Evolutionary conservation across 2,113 vertebrate species (phyloP).

Genomic region (Fulica atra): DNA sequence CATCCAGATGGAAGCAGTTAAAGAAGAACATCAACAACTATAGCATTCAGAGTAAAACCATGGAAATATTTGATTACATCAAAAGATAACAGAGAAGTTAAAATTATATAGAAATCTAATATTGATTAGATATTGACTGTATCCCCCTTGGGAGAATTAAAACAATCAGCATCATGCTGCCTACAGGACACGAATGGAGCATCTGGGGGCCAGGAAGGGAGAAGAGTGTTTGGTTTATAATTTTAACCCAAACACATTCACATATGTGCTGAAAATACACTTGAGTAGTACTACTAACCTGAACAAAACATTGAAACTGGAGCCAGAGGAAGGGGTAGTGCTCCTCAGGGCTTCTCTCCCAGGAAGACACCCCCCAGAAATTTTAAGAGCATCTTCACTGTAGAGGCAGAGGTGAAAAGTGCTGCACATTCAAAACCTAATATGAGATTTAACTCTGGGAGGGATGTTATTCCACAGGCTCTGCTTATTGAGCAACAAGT

Average conservation of each 20-base stretch:
- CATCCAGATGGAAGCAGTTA: neutral
- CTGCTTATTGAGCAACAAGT: fast-evolving
- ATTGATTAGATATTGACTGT: neutral
- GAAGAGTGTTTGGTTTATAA: neutral
- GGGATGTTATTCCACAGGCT: neutral
- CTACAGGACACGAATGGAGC: neutral
- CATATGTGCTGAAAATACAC: neutral
- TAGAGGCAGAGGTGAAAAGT: neutral
- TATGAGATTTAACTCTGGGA: neutral
- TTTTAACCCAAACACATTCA: fast-evolving
- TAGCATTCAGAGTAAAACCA: neutral
- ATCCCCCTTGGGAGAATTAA: neutral
- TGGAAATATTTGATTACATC: neutral
- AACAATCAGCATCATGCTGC: neutral
- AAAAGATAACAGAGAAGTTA: neutral
- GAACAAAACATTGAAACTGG: neutral
- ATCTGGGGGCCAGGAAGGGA: neutral
- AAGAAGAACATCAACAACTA: neutral
- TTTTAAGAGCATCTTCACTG: neutral
- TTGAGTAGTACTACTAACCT: neutral
- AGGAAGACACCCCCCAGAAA: neutral
- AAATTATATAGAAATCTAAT: neutral
- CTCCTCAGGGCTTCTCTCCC: neutral
- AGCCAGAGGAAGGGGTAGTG: neutral
- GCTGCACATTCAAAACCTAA: neutral